These are phyloP conservation scores for Zaprionus ornatus DNA, from an alignment of 1,140 invertebrate genomes.

Conservation along the genomic window DNA sequence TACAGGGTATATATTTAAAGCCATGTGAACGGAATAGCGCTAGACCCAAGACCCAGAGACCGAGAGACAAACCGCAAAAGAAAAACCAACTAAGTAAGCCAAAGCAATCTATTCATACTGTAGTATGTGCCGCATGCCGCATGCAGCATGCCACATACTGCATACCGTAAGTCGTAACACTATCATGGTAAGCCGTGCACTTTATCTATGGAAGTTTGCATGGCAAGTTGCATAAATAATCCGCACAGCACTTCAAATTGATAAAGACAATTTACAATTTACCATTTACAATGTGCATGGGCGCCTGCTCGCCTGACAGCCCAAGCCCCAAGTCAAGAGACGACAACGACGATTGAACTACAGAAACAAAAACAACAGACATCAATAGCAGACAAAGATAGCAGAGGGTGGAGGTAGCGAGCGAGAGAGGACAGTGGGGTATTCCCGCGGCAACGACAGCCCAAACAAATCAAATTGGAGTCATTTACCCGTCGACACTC, in stretches of 20 bases:
- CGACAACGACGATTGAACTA: constrained; percentile 45
- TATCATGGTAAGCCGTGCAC: constrained; percentile 47
- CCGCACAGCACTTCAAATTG: constrained; percentile 77
- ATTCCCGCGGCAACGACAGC: constrained; percentile 29
- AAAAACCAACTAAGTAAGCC: constrained; percentile 33
- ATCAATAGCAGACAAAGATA: constrained; percentile 42
- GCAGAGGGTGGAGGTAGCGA: neutral
- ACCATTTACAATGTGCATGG: constrained; percentile 56
- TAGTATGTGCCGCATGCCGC: neutral
- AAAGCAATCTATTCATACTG: constrained; percentile 16
- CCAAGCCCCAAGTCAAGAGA: constrained; percentile 5
- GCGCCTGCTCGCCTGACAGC: constrained; percentile 38
- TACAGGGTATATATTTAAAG: constrained; percentile 14
- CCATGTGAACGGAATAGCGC: constrained; percentile 35
- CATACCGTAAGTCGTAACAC: constrained; percentile 32
- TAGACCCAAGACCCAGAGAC: constrained; percentile 13
- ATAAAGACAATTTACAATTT: constrained; percentile 80
- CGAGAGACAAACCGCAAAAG: constrained; percentile 18
- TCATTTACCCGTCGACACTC: constrained; percentile 77
- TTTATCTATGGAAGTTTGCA: constrained; percentile 76
- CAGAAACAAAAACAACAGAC: constrained; percentile 35
- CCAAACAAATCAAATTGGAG: constrained; percentile 80
- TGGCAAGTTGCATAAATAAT: constrained; percentile 78
- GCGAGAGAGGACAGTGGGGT: too few species aligned
- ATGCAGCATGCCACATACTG: neutral